phyloP scores from a whole-genome alignment of 2,888 invertebrate genomes.

The Laothoe populi region DNA sequence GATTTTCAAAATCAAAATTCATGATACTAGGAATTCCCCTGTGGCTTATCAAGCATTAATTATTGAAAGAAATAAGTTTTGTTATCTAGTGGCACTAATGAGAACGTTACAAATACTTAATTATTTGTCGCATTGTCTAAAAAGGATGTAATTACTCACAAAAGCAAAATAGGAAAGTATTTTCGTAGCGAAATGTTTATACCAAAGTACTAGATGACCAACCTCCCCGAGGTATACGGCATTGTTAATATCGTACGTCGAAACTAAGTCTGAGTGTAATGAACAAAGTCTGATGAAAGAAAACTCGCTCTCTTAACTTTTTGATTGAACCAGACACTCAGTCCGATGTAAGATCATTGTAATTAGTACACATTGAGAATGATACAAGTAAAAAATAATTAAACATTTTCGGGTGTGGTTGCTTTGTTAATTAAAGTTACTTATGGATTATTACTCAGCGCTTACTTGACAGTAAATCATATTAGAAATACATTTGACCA shows the following conservation, averaged over 20 bases:
- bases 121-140: neutral
- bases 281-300: conserved; percentile 20
- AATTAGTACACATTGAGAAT: conserved; percentile 20
- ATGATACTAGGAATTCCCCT: too few species aligned
- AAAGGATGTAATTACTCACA: neutral
- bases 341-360: neutral
- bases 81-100: too few species aligned
- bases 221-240: neutral
- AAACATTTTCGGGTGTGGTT: neutral
- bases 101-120: too few species aligned
- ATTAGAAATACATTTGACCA: neutral
- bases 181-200: neutral
- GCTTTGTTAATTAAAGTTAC: conserved; percentile 11
- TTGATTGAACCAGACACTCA: neutral
- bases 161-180: neutral
- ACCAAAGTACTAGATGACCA: neutral
- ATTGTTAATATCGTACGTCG: conserved; percentile 19
- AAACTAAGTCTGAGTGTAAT: conserved; percentile 12
- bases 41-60: too few species aligned
- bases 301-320: conserved; percentile 20
- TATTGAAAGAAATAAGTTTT: too few species aligned
- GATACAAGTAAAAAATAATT: conserved; percentile 19
- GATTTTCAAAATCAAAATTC: too few species aligned
- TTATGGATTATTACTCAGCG: conserved; percentile 2
- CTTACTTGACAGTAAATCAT: neutral